A percentile compares a stretch with the other conserved stretches of the same genome.
Conservation (phyloP, 1,140 invertebrate species). For the Aphelenchoides fujianensis region DNA sequence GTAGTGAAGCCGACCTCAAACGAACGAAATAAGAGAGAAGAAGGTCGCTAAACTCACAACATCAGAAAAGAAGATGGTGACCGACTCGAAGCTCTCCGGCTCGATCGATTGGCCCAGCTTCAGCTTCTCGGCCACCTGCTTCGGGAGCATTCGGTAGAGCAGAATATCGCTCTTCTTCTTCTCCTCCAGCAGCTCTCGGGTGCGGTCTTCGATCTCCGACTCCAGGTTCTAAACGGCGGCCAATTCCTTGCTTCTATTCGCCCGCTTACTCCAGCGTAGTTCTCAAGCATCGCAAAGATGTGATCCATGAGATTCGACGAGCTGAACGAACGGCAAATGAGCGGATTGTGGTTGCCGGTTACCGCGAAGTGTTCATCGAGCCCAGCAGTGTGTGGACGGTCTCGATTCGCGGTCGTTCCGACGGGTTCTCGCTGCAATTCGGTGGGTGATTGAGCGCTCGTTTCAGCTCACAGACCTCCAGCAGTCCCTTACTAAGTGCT, state of each 20-base stretch:
- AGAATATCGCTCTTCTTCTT: slow-evolving; percentile 90
- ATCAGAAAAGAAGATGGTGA: slow-evolving; percentile 79
- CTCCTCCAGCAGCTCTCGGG: slow-evolving; percentile 86
- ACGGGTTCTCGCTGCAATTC: slow-evolving; percentile 46
- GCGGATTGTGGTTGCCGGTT: slow-evolving; percentile 30
- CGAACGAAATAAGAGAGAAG: too few relatives aligned
- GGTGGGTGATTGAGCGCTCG: slow-evolving; percentile 46
- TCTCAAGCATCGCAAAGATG: slow-evolving; percentile 46
- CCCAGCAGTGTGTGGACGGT: slow-evolving; percentile 33
- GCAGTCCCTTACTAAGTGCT: slow-evolving; percentile 57
- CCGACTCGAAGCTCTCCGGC: slow-evolving; percentile 56
- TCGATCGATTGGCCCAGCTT: slow-evolving; percentile 60
- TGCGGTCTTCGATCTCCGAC: slow-evolving; percentile 82
- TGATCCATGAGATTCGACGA: slow-evolving; percentile 48
- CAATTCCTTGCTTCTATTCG: background rate
- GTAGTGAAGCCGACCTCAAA: slow-evolving; percentile 83
- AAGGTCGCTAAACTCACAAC: too few relatives aligned
- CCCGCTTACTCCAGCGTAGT: slow-evolving; percentile 72
- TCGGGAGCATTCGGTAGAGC: slow-evolving; percentile 84
- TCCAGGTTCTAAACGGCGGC: slow-evolving; percentile 67
- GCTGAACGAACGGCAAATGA: slow-evolving; percentile 30
- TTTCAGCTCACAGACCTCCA: slow-evolving; percentile 44
- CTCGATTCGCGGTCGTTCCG: slow-evolving; percentile 35
- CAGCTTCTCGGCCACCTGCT: slow-evolving; percentile 63
- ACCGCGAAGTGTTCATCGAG: slow-evolving; percentile 30